Base-by-base conservation (phyloP, 2,888 invertebrate species). In the Ochropleura leucogaster region DNA sequence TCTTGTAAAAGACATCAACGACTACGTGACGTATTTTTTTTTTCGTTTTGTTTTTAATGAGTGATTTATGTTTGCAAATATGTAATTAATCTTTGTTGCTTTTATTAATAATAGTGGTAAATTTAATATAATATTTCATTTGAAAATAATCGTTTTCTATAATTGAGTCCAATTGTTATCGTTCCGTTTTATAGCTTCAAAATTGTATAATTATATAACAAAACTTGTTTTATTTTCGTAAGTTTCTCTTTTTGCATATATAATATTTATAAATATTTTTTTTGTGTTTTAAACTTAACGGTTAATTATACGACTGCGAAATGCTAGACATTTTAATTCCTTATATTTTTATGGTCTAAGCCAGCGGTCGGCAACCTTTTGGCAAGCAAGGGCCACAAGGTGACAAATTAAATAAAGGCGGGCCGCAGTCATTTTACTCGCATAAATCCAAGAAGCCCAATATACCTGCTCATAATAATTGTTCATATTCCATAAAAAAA, bases 1-100 rank as follows among this genome's bases (percentile, higher is more conserved):
- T 42, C 82, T 62, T 90, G 89, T 71, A 92, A 93, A 93, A 93
- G 93, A 93, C 90, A 87, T 93, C 92, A 93, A 93, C 93, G 92
- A 86, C 72, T 59, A 74, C 51, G 1, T 75, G 68, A 74, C 60
- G 78, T 74, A 67, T 4, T 59, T 49, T 66, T 51, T 46, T 65
- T 40, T 44, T 44, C 4, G 3, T 46, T 72, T 12, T 4, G 20
- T 51, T 71, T 64, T 18, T 55, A 20, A 53, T 47, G 14, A 30
- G n/a, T 71, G 44, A 42, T n/a, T 57, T 49, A 49, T 42, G 18
- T 60, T 49, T 51, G 16, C 0, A 55, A 53, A 46, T 40, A n/a
- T n/a, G n/a, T n/a, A 10, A 63, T 59, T 16, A 3, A 40, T 59
- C 8, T 40, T 16, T 40, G 16, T 40, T 16, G 46, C 68, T 40